A percentile compares a stretch with the other conserved stretches of the same genome.
phyloP scores from a whole-genome alignment of 2,888 invertebrate genomes.

The Lasioglossum villosulum region DNA sequence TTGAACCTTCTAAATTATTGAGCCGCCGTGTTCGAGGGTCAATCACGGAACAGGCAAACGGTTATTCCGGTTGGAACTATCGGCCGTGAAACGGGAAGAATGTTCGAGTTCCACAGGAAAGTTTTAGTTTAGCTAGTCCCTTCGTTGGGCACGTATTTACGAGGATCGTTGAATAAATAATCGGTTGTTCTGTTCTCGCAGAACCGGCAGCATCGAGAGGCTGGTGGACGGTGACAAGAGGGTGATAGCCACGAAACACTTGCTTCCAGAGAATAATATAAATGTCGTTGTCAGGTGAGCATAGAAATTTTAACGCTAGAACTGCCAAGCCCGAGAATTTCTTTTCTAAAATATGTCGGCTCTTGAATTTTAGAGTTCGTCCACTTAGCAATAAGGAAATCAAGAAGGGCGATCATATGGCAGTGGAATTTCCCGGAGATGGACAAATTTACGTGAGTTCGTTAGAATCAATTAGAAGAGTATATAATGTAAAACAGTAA shows the following conservation, averaged over 20 bases:
- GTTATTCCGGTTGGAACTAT: slow-evolving; percentile 26
- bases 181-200: slow-evolving; percentile 70
- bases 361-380: slow-evolving; percentile 88
- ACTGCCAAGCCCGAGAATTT: background rate
- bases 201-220: slow-evolving; percentile 85
- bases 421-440: slow-evolving; percentile 94
- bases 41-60: slow-evolving; percentile 35
- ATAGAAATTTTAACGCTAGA: background rate
- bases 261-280: slow-evolving; percentile 91
- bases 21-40: slow-evolving; percentile 45
- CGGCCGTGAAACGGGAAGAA: slow-evolving; percentile 15
- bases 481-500: background rate
- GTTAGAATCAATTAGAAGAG: slow-evolving; percentile 39
- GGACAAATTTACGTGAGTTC: slow-evolving; percentile 91
- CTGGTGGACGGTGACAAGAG: slow-evolving; percentile 85
- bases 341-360: background rate
- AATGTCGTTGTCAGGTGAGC: slow-evolving; percentile 93
- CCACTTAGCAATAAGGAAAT: slow-evolving; percentile 92
- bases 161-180: background rate
- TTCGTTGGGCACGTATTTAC: background rate
- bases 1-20: slow-evolving; percentile 54
- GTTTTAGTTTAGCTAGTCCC: background rate
- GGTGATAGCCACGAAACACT: slow-evolving; percentile 85
- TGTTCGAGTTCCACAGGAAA: background rate
- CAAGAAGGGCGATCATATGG: slow-evolving; percentile 88